Evolutionary conservation across 2,113 vertebrate genomes (phyloP).

Genomic region (Macaca fascicularis): DNA sequence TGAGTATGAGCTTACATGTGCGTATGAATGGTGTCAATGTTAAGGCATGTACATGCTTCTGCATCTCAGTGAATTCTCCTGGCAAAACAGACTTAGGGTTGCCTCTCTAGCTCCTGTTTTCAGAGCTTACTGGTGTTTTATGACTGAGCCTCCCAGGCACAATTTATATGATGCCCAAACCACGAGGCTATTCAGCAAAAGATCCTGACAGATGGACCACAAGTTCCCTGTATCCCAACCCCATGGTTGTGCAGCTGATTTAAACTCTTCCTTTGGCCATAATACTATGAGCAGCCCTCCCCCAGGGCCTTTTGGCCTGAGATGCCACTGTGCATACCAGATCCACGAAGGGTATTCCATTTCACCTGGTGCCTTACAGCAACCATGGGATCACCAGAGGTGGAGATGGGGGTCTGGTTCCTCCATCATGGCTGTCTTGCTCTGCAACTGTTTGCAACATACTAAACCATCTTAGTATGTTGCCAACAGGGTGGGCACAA

Average conservation of each 20-base stretch:
- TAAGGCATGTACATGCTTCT: neutral
- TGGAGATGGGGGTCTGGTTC: neutral
- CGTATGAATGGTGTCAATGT: neutral
- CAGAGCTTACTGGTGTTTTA: conserved; percentile 50
- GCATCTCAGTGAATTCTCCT: neutral
- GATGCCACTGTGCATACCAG: neutral
- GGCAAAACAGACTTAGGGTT: neutral
- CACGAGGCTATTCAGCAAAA: neutral
- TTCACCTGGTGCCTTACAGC: neutral
- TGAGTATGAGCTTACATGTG: neutral
- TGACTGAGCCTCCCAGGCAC: neutral
- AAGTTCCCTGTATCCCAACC: neutral
- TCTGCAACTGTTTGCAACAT: neutral
- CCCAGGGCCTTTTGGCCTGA: neutral
- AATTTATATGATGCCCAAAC: conserved; percentile 43
- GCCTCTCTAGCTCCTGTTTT: neutral
- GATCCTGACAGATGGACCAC: conserved; percentile 46
- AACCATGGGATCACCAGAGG: neutral
- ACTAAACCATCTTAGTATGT: neutral
- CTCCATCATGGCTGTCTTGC: neutral
- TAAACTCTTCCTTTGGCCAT: neutral
- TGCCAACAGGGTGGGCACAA: neutral
- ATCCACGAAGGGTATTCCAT: rapidly evolving
- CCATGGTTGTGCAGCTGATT: neutral
- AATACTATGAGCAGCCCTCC: neutral